Evolutionary conservation across 1,140 invertebrate genomes (phyloP), one percentile per base, ranked within the genome.

Genomic region (Daktulosphaira vitifoliae): DNA sequence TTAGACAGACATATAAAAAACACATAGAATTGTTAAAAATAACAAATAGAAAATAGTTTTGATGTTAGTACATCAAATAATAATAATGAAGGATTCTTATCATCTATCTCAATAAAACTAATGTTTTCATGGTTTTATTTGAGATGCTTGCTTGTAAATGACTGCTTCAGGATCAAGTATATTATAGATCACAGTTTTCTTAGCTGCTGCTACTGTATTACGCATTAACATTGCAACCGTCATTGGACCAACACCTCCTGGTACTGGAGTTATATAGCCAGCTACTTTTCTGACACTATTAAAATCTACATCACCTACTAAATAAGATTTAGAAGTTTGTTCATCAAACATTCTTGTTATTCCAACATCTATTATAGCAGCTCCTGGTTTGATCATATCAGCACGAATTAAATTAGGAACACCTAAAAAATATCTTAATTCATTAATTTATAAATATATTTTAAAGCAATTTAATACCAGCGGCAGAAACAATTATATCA

Each of bases 221-320:
- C 81, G 81, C 85, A 93, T 89, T 8, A 93, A 74, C 88, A 92
- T 92, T 1, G 88, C 84, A 0, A 92, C 89, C 5, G 90, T 92
- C 85, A 92, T 89, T 1, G 90, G 90, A 0, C 90, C 90, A 22
- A 92, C 89, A 13, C 90, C 90, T 13, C 90, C 90, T 7, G 90
- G 90, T 1, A 92, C 90, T 8, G 89, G 89, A 1, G 89, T 90
- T 29, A 92, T 86, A 29, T 83, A 76, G n/a, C 86, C 86, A 9
- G 88, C 89, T 8, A 89, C 76, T 74, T 88, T 77, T 62, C 81
- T 81, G 0, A 89, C 69, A 84, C 84, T 80, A 62, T 91, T 84
- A 79, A 84, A 95, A 73, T 93, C 87, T 11, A 92, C 88, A 76
- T 95, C 92, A 6, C 91, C 92, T 18, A 92, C 86, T n/a, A 92